Percentiles rank a stretch among this genome's conserved stretches.
phyloP scores from a whole-genome alignment of 1,140 invertebrate genomes.

The Temnothorax curvispinosus region DNA sequence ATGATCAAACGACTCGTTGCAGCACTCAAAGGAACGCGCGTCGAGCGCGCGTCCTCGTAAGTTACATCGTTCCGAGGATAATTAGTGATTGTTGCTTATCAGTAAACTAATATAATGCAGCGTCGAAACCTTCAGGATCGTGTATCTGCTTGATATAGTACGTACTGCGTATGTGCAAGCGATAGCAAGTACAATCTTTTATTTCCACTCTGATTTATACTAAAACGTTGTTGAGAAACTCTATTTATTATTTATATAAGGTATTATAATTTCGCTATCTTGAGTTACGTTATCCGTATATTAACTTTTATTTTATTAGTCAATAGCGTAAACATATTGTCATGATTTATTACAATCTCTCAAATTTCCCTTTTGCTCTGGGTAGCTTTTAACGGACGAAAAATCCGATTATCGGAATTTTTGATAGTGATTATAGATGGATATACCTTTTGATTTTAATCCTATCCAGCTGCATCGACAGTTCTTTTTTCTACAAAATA shows the following conservation, averaged over 20 bases:
- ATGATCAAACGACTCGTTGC: constrained; percentile 28
- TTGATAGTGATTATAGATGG: background rate
- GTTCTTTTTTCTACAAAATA: background rate
- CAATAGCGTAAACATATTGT: background rate
- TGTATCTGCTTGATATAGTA: background rate
- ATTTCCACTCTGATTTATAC: background rate
- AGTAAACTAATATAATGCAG: background rate
- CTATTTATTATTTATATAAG: background rate
- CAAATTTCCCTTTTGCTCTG: background rate
- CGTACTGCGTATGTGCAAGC: no score
- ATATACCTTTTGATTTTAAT: background rate
- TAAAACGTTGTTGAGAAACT: background rate
- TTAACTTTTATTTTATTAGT: background rate
- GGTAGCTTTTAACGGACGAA: background rate
- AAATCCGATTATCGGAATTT: background rate
- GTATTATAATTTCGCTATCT: background rate
- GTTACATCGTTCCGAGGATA: background rate
- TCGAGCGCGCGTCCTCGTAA: background rate
- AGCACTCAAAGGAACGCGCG: background rate
- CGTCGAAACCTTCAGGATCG: background rate
- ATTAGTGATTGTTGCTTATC: constrained; percentile 26
- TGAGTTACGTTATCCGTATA: background rate
- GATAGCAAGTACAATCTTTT: background rate
- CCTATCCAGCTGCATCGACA: background rate
- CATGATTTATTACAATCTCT: background rate